These are phyloP conservation scores for Eriosoma lanigerum DNA, from an alignment of 1,140 invertebrate genomes.

Conservation along the genomic window DNA sequence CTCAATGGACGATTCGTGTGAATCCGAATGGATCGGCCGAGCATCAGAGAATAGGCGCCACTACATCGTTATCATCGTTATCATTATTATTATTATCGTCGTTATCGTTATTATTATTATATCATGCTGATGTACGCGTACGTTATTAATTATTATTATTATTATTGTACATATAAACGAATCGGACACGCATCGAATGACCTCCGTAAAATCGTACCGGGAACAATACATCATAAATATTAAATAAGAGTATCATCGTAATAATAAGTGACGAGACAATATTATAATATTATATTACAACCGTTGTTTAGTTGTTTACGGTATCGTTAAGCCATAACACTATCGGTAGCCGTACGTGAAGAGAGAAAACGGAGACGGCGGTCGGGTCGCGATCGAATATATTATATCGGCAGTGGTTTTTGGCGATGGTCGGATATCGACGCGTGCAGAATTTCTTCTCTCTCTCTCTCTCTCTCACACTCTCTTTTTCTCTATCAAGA, in stretches of 20 bases:
- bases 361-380: neutral
- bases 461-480: too few species aligned
- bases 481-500: constrained; percentile 32
- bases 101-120: neutral
- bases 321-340: neutral
- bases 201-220: constrained; percentile 15
- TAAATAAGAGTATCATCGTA: neutral
- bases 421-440: constrained; percentile 42
- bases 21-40: too few species aligned
- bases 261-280: neutral
- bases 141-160: too few species aligned
- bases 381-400: constrained; percentile 37
- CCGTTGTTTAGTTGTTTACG: constrained; percentile 5
- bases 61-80: too few species aligned
- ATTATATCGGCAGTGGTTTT: constrained; percentile 41
- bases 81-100: too few species aligned
- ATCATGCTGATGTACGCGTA: neutral
- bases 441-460: constrained; percentile 29
- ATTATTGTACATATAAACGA: too few species aligned
- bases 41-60: too few species aligned
- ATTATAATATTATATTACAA: neutral
- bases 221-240: neutral
- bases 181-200: neutral
- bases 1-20: too few species aligned
- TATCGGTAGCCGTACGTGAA: neutral